Conservation (phyloP, 1,140 invertebrate species). For the Drosophila watanabei region DNA sequence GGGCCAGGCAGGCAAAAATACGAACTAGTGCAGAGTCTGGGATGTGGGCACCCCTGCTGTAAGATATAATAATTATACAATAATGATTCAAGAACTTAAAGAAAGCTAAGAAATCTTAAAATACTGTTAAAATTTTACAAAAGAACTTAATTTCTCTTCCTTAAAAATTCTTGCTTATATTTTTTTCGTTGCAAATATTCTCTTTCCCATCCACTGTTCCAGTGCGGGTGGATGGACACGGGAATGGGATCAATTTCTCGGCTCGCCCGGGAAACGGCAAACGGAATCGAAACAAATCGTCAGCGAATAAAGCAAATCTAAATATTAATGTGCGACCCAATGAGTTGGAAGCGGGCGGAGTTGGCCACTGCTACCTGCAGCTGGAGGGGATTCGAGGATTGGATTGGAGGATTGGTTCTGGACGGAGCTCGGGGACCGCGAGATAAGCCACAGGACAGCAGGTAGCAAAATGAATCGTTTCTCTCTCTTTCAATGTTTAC, state of each 20-base stretch:
- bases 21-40: neutral
- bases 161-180: fast-evolving
- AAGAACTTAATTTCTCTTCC: neutral
- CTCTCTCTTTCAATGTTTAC: slow-evolving; percentile 61
- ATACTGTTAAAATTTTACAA: too few species aligned
- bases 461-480: slow-evolving; percentile 45
- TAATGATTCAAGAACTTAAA: too few species aligned
- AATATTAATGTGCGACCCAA: slow-evolving; percentile 78
- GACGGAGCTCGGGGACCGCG: slow-evolving; percentile 11
- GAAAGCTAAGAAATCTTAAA: too few species aligned
- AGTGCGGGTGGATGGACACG: neutral
- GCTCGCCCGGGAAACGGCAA: slow-evolving; percentile 22
- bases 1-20: neutral
- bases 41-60: neutral
- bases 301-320: slow-evolving; percentile 78
- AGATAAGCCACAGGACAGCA: slow-evolving; percentile 61
- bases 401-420: neutral
- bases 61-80: neutral
- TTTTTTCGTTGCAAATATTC: neutral
- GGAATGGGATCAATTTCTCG: slow-evolving; percentile 42
- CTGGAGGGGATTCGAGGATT: slow-evolving; percentile 4
- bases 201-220: slow-evolving; percentile 1
- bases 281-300: slow-evolving; percentile 77
- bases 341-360: slow-evolving; percentile 65
- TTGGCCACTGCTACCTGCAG: neutral